phyloP scores from a whole-genome alignment of 92 coral and sea anemone genomes.

The Palythoa heliodiscus region DNA sequence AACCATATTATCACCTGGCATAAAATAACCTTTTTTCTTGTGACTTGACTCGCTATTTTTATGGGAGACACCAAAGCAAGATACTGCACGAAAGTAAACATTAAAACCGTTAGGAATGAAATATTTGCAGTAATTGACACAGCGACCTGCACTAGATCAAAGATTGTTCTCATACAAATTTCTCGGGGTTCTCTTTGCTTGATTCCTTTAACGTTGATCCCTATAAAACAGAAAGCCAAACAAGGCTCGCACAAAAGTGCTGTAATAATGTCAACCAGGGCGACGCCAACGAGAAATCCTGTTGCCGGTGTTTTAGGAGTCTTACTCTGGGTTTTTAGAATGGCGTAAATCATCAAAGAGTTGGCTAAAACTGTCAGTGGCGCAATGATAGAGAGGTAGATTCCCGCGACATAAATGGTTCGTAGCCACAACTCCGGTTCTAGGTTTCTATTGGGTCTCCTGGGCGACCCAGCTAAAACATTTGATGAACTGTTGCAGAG shows the following conservation, averaged over 20 bases:
- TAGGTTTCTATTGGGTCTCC: neutral
- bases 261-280: constrained; percentile 25
- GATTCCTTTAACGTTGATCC: neutral
- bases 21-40: constrained; percentile 13
- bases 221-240: neutral
- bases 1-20: constrained; percentile 31
- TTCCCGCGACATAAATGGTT: neutral
- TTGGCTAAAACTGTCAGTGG: constrained; percentile 22
- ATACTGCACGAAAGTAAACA: constrained; percentile 32
- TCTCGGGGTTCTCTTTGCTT: neutral
- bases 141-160: neutral
- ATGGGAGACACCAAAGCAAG: constrained; percentile 27
- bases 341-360: neutral
- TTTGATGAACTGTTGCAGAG: neutral
- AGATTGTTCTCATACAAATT: neutral
- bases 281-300: constrained; percentile 24
- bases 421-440: neutral
- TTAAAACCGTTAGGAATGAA: constrained; percentile 27
- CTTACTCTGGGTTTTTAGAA: neutral
- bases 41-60: constrained; percentile 27
- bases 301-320: constrained; percentile 14
- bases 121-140: constrained; percentile 2
- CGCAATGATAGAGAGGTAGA: constrained; percentile 1
- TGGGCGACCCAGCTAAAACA: neutral
- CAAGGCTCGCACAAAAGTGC: constrained; percentile 6